phyloP scores from a whole-genome alignment of 2,797 vertebrate species.

The Ctenochaetus hawaiiensis region DNA sequence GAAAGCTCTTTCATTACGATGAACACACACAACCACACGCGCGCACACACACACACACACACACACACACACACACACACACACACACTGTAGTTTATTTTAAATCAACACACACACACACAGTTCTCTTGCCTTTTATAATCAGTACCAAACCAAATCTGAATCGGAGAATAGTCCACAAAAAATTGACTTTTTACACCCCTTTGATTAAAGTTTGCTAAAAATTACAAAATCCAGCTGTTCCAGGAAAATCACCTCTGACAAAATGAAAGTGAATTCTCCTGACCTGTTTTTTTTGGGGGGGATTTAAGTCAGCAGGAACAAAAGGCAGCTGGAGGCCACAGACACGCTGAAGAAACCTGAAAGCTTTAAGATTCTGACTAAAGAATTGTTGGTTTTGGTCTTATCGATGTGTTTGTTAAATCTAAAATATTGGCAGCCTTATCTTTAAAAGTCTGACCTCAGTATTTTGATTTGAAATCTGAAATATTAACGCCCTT shows the following conservation, averaged over 20 bases:
- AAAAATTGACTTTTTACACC: constrained; percentile 19
- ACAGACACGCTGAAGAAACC: not conserved
- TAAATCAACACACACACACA: constrained; percentile 20
- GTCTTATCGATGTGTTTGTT: constrained; percentile 12
- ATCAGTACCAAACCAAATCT: constrained; percentile 16
- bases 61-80: constrained; percentile 2
- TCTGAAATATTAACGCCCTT: not conserved
- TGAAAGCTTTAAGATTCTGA: constrained; percentile 15
- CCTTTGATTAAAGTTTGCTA: constrained; percentile 2
- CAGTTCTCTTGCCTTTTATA: constrained; percentile 13
- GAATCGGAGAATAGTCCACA: constrained; percentile 16
- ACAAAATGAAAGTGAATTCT: not conserved
- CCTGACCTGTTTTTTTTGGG: not conserved
- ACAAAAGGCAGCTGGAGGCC: not conserved
- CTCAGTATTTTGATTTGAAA: constrained; percentile 4
- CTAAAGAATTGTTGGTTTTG: constrained; percentile 3
- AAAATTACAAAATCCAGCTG: not conserved
- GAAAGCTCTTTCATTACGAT: constrained; percentile 8
- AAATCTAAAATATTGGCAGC: too few relatives aligned
- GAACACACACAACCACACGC: constrained; percentile 1
- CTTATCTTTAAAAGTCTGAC: not conserved
- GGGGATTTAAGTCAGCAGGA: constrained; percentile 7
- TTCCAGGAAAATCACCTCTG: constrained; percentile 5
- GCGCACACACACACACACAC: not conserved
- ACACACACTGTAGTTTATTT: constrained; percentile 20